Evolutionary conservation across 2,888 invertebrate species (phyloP).

Genomic region (Archips xylosteana): DNA sequence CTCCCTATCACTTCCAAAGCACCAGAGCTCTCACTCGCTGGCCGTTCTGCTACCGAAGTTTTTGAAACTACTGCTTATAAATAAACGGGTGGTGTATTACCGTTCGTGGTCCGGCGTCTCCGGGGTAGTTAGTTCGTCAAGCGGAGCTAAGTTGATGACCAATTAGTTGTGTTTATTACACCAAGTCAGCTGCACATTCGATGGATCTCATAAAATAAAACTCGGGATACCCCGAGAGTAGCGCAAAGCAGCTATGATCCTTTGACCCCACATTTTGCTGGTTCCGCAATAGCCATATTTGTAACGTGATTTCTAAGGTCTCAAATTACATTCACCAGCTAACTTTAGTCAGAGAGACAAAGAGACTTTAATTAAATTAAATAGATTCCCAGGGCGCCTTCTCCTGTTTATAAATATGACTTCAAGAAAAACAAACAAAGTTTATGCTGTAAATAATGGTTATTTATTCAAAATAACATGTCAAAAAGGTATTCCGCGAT

Average conservation of each 20-base stretch:
- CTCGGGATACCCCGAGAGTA: neutral
- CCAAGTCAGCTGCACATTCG: neutral
- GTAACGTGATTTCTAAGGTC: too few species aligned
- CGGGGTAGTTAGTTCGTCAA: slow-evolving; percentile 23
- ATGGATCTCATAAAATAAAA: neutral
- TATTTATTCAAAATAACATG: too few species aligned
- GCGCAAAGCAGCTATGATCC: neutral
- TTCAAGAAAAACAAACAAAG: too few species aligned
- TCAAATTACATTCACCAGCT: too few species aligned
- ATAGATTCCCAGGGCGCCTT: too few species aligned
- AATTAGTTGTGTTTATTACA: neutral
- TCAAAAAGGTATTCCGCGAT: too few species aligned
- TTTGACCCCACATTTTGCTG: neutral
- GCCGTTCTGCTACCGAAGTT: slow-evolving; percentile 18
- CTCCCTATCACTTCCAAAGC: neutral
- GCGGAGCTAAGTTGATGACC: slow-evolving; percentile 17
- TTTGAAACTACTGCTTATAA: neutral
- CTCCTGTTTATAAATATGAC: too few species aligned
- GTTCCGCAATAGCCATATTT: too few species aligned
- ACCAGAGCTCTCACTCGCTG: neutral
- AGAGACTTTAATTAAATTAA: too few species aligned
- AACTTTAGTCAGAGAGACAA: too few species aligned
- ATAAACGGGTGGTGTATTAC: neutral
- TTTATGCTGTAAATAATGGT: too few species aligned
- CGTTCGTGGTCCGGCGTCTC: slow-evolving; percentile 4